Evolutionary conservation across 2,888 invertebrate species (phyloP), one percentile per base, ranked within the genome.

Genomic region (Tyria jacobaeae): DNA sequence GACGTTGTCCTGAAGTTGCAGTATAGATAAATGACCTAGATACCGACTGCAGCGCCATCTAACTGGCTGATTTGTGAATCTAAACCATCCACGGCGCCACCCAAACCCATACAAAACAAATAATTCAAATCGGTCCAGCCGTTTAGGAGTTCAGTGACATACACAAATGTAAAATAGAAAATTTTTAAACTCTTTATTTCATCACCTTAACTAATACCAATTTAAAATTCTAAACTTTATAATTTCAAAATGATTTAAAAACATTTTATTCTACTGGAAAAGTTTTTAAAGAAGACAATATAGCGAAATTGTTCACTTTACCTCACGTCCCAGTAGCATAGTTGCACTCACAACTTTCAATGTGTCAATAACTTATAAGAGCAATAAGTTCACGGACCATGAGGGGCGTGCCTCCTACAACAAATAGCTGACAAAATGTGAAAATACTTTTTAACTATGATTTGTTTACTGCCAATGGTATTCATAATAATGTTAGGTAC

Each of bases 321-420:
- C 35, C 25, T 49, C 24, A 17, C 6, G 15, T 41, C 35, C 49
- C 48, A 25, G 54, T 57, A 27, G 35, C 17, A 39, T 65, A 73
- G 67, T 68, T 51, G 63, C 69, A 72, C 66, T 66, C 74, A 66
- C 80, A 82, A 81, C 75, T 83, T 82, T 80, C 74, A 75, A 73
- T 78, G 75, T 81, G 81, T 82, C 84, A 84, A 85, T 87, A 88
- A 87, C 82, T 86, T 86, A 81, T 81, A 81, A 79, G 82, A 79
- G 87, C 86, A 83, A 86, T 89, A 86, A 80, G 84, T 84, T 85
- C 84, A 88, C 86, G 87, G 87, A 65, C 85, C 86, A 87, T 85
- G 80, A n/a, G n/a, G 84, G 79, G 80, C 83, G 71, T 82, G 80
- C 78, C 73, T 75, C 76, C 77, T 79, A 75, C 81, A 74, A 81